Evolutionary conservation across 2,797 vertebrate genomes (phyloP), one percentile per base, ranked within the genome.

Genomic region (Australoheros facetus): DNA sequence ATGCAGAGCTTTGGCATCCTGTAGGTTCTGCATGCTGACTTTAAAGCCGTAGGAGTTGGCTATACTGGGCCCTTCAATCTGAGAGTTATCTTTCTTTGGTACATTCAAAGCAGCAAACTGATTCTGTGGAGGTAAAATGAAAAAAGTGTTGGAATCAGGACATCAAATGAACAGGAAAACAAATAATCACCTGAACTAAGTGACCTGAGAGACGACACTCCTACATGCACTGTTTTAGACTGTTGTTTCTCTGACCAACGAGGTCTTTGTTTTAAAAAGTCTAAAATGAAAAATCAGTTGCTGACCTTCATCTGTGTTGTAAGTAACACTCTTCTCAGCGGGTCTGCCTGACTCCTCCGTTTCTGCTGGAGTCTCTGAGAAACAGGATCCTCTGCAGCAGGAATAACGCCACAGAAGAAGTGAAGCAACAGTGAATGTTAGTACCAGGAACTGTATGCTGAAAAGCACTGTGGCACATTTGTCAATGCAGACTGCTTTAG

Each of bases 1-100:
- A 74, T 99, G 98, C 89, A 99, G 96, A 80, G 97, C 96, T 94
- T 99, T 99, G 87, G 98, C 98, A 54, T 99, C 98, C 92, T 98
- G 96, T 58, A 99, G 94, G 85, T 99, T 99, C 93, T 99, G 97
- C 95, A 98, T 94, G 90, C 97, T 98, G 93, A 99, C 95, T 97
- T 97, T 99, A 94, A 99, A 99, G 87, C 98, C 98, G 0, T 99
- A 99, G 0, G 98, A 97, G 91, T 99, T 99, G 89, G 96, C 96
- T 87, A 99, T 96, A 80, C 97, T 97, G 14, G 98, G 97, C 70
- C 98, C 98, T 94, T 99, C 98, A 66, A 99, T 99, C 93, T 98
- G 95, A 88, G 98, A 99, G 80, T 83, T 94, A 7, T 98, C 97
- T 94, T 96, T 97, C 95, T 97, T 98, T 91, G 96, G 93, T 85